Conservation (phyloP, 2,888 invertebrate genomes). For the Arctia plantaginis region DNA sequence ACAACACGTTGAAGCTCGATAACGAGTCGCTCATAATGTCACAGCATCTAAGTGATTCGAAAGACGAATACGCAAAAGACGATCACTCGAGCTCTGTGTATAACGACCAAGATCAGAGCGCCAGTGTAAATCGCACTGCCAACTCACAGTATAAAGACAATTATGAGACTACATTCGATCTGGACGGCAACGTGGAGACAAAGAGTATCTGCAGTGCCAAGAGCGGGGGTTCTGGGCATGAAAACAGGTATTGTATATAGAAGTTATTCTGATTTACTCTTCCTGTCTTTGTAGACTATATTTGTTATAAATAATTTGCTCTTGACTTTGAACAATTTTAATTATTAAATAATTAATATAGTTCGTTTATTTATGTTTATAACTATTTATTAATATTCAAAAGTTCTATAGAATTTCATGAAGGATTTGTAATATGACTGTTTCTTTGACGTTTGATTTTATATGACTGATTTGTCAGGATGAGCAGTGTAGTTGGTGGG, state of each 20-base stretch:
- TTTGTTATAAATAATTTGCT: slow-evolving; percentile 9
- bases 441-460: background rate
- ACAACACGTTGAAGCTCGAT: slow-evolving; percentile 82
- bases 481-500: slow-evolving; percentile 59
- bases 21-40: slow-evolving; percentile 81
- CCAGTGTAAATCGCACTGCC: slow-evolving; percentile 65
- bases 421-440: background rate
- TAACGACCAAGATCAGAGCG: slow-evolving; percentile 73
- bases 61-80: slow-evolving; percentile 75
- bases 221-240: slow-evolving; percentile 92
- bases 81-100: slow-evolving; percentile 75
- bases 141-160: slow-evolving; percentile 88
- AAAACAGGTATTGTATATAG: slow-evolving; percentile 88
- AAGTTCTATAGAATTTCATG: background rate
- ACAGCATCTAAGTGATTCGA: slow-evolving; percentile 75
- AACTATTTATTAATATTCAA: slow-evolving; percentile 12
- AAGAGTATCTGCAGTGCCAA: slow-evolving; percentile 94
- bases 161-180: slow-evolving; percentile 94
- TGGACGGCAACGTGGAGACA: slow-evolving; percentile 97
- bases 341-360: background rate
- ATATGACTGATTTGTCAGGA: slow-evolving; percentile 49
- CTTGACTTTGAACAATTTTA: slow-evolving; percentile 29
- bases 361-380: too few relatives aligned
- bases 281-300: background rate
- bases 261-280: background rate